Conservation (phyloP, 1,140 invertebrate species). For the Megalonaias nervosa region DNA sequence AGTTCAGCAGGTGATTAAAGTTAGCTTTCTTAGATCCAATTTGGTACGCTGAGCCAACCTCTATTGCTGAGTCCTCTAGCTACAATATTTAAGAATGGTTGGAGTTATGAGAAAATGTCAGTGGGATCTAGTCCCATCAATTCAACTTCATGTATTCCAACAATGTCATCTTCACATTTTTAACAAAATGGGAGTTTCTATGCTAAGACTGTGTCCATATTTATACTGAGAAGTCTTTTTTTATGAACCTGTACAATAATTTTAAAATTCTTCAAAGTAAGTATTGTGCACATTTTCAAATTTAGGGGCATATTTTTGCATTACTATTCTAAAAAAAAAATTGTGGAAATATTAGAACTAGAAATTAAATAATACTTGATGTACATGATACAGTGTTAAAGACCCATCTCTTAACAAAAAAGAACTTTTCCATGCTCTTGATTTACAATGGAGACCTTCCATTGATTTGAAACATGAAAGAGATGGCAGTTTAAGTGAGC, state of each 20-base stretch:
- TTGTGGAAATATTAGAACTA: too few species aligned
- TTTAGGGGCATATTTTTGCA: too few species aligned
- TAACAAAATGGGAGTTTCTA: conserved; percentile 4
- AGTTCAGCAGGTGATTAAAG: conserved; percentile 92
- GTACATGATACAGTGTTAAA: too few species aligned
- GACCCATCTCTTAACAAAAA: too few species aligned
- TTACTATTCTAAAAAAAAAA: too few species aligned
- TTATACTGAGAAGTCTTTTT: not conserved
- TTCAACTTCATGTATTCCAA: not conserved
- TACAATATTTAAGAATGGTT: conserved; percentile 48
- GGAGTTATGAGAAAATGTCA: not conserved
- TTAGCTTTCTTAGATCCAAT: conserved; percentile 91
- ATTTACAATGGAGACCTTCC: too few species aligned
- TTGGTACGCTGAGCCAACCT: conserved; percentile 85
- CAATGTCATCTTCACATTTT: not conserved
- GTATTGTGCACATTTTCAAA: too few species aligned
- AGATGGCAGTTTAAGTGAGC: too few species aligned
- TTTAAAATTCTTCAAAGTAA: not conserved
- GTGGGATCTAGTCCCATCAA: not conserved
- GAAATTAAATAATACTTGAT: too few species aligned
- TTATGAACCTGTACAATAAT: not conserved
- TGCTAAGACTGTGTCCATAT: not conserved
- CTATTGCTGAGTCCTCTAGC: conserved; percentile 74
- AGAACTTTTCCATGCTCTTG: too few species aligned
- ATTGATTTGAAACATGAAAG: too few species aligned